A percentile compares a stretch with the other conserved stretches of the same genome.
phyloP scores from a whole-genome alignment of 2,888 invertebrate genomes.

The Conus canariensis region DNA sequence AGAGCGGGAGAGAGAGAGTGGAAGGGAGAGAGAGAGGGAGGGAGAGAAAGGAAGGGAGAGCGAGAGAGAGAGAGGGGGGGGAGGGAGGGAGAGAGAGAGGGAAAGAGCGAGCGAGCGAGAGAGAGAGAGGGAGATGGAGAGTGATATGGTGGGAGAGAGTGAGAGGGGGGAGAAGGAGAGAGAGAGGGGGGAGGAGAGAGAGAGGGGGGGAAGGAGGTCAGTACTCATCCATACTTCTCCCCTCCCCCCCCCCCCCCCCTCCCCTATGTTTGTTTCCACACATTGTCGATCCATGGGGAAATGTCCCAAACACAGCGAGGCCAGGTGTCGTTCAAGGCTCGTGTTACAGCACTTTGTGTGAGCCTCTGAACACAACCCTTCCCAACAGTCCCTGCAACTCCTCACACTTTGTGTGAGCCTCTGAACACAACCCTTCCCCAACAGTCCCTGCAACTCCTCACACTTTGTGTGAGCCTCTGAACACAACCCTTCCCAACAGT shows the following conservation, averaged over 20 bases:
- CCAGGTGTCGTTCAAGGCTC: too few species aligned
- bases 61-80: background rate
- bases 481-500: too few species aligned
- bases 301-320: too few species aligned
- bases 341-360: too few species aligned
- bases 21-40: background rate
- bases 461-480: too few species aligned
- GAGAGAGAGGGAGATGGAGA: background rate
- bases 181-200: background rate
- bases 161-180: background rate
- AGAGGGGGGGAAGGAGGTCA: background rate
- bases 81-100: background rate
- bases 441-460: too few species aligned
- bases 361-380: too few species aligned
- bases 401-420: too few species aligned
- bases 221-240: background rate
- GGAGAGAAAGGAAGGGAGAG: background rate
- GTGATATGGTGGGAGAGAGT: too few species aligned
- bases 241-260: background rate
- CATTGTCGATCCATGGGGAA: too few species aligned
- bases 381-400: too few species aligned
- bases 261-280: background rate
- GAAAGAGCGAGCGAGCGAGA: background rate
- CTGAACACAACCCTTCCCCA: too few species aligned
- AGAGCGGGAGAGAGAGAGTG: background rate